phyloP scores from a whole-genome alignment of 2,797 vertebrate genomes.

The Melanotaenia maccullochi region DNA sequence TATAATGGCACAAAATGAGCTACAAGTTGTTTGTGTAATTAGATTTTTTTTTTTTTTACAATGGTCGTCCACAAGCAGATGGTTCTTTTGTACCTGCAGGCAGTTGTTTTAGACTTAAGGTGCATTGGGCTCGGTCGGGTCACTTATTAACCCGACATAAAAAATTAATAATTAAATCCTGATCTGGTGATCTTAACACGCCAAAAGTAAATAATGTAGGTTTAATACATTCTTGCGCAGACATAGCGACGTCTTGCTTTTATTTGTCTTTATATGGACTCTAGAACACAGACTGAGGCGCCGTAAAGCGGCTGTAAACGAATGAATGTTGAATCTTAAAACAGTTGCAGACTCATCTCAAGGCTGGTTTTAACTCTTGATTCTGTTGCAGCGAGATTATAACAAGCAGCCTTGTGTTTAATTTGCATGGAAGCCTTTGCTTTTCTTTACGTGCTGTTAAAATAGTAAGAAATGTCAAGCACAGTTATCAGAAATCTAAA shows the following conservation, averaged over 20 bases:
- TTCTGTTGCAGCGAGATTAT: not conserved
- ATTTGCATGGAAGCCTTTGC: not conserved
- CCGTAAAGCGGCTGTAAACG: constrained; percentile 54
- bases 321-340: constrained; percentile 49
- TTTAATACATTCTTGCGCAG: constrained; percentile 34
- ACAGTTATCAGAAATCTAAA: not conserved
- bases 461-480: not conserved
- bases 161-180: constrained; percentile 37
- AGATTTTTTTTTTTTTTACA: constrained; percentile 27
- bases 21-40: constrained; percentile 32
- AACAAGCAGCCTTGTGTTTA: constrained; percentile 13
- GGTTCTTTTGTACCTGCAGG: constrained; percentile 77
- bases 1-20: not conserved
- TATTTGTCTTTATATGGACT: constrained; percentile 57
- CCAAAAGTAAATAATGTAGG: constrained; percentile 56
- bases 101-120: constrained; percentile 49
- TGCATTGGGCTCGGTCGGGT: constrained; percentile 35
- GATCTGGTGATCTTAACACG: constrained; percentile 30
- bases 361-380: constrained; percentile 11
- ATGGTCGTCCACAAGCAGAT: constrained; percentile 63
- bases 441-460: not conserved
- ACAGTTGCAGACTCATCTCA: constrained; percentile 21
- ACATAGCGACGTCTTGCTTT: constrained; percentile 39
- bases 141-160: constrained; percentile 61
- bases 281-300: constrained; percentile 34